A percentile compares a stretch with the other conserved stretches of the same genome.
Conservation (phyloP, 2,888 invertebrate genomes). For the Rhagonycha lutea region DNA sequence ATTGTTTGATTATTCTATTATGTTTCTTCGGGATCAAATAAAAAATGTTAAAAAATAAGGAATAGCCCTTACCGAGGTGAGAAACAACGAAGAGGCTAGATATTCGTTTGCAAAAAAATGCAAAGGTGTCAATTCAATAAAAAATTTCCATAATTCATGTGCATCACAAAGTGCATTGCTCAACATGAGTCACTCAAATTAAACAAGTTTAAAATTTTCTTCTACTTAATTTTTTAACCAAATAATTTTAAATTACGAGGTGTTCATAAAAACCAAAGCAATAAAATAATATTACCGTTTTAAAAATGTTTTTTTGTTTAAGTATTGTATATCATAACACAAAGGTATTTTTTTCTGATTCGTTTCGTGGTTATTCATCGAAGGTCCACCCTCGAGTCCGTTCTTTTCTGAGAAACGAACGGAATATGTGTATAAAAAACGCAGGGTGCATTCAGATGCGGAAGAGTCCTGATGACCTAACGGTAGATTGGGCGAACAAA, state of each 20-base stretch:
- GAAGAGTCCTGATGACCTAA: constrained; percentile 39
- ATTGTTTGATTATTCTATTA: background rate
- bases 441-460: constrained; percentile 39
- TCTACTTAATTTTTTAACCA: background rate
- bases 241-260: background rate
- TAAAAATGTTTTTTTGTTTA: constrained; percentile 9
- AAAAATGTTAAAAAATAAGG: background rate
- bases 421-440: constrained; percentile 38
- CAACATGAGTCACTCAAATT: background rate
- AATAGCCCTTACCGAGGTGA: background rate
- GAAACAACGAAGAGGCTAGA: background rate
- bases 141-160: background rate
- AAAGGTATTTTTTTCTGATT: background rate
- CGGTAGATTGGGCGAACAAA: constrained; percentile 38
- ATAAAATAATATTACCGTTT: constrained; percentile 1
- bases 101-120: background rate
- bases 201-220: background rate
- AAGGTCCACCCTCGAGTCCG: constrained; percentile 35
- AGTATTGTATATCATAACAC: constrained; percentile 1
- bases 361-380: constrained; percentile 18
- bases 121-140: background rate
- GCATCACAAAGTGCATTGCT: background rate
- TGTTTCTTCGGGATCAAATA: background rate
- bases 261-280: background rate
- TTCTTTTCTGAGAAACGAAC: constrained; percentile 45